phyloP scores from a whole-genome alignment of 2,888 invertebrate species.

The Pterobdella sp. region DNA sequence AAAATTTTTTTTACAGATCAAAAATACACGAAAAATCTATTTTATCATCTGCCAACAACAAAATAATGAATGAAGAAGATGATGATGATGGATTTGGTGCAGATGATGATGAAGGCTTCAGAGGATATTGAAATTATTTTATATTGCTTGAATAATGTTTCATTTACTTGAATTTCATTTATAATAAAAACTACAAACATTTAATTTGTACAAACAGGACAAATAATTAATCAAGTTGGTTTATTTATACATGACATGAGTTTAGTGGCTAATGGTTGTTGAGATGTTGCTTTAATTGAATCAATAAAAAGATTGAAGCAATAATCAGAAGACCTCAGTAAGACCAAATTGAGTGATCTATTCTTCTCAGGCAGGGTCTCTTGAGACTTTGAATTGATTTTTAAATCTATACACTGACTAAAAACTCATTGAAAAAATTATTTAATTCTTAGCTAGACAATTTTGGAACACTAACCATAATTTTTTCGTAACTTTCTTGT shows the following conservation, averaged over 20 bases:
- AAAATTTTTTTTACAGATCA: background rate
- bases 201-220: no score
- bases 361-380: background rate
- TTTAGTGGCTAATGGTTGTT: background rate
- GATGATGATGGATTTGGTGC: background rate
- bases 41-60: background rate
- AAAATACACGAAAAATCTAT: background rate
- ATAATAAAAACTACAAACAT: no score
- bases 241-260: no score
- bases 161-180: no score
- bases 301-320: background rate
- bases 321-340: background rate
- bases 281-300: background rate
- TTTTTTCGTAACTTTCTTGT: background rate
- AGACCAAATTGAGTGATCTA: background rate
- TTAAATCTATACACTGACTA: no score
- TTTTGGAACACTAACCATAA: no score
- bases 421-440: no score
- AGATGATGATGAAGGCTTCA: constrained; percentile 1
- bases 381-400: no score
- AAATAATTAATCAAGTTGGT: no score
- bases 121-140: background rate
- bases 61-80: background rate
- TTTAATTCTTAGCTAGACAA: no score
- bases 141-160: no score